Evolutionary conservation across 2,113 vertebrate species (phyloP), one percentile per base, ranked within the genome.

Genomic region (Nestor notabilis): DNA sequence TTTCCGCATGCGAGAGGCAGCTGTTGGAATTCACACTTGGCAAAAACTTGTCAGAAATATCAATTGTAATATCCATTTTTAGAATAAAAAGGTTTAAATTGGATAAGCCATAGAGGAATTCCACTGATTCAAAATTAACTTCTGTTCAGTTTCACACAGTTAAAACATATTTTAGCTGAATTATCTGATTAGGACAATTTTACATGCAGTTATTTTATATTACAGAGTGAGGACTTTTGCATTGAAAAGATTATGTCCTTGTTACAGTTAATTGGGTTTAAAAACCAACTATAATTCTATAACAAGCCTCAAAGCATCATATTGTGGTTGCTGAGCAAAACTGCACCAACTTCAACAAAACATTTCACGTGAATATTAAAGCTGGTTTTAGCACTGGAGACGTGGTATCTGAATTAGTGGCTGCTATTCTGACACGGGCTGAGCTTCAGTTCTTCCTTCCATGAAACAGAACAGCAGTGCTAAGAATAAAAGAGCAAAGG

Each of bases 261-360:
- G 88, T 93, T 96, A 93, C 86, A 93, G 72, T 79, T 97, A 94
- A 96, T 92, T 91, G 71, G 60, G 81, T 92, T 95, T 85, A 89
- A 95, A 97, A 90, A 35, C 53, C 96, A 92, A 74, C 91, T 65
- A 4, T 72, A 96, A 96, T 91, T 95, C 86, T 89, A 17, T 58
- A 92, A 92, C n/a, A 68, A 93, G 85, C 90, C 87, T 96, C 75
- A 91, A 96, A 93, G 88, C 86, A 95, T 86, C 92, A 27, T 83
- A 79, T 89, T 95, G 94, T 92, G 90, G 86, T 13, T 53, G 85
- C 65, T 2, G 80, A 82, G 76, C 47, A 92, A 82, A 93, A 94
- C 69, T 80, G 87, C 76, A 81, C 17, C 0, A 0, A 74, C 68
- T 91, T n/a, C 93, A 94, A 78, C 75, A 77, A 64, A 96, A 79